These are phyloP conservation scores for Tragelaphus eurycerus DNA, from an alignment of 2,797 vertebrate genomes.

Conservation along the genomic window DNA sequence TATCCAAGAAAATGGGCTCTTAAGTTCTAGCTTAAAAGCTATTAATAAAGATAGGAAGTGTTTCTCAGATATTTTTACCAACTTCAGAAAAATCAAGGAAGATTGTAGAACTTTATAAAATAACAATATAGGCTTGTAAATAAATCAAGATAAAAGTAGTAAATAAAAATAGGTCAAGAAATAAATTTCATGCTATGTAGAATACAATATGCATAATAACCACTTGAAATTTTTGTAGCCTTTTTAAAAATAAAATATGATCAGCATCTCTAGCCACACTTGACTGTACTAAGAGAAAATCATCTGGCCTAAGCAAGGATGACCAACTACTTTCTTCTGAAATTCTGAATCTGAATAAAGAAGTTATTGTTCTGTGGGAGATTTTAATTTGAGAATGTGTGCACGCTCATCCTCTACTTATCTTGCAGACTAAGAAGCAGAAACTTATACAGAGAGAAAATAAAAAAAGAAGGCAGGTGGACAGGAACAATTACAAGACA, in stretches of 20 bases:
- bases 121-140: neutral
- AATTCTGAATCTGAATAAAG: conserved; percentile 14
- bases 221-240: neutral
- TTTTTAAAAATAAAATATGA: neutral
- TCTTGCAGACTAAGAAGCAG: neutral
- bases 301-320: neutral
- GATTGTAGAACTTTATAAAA: neutral
- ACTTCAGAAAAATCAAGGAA: neutral
- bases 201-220: neutral
- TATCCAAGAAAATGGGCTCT: neutral
- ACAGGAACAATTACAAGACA: neutral
- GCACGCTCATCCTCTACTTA: neutral
- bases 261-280: neutral
- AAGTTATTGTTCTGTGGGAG: neutral
- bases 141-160: neutral
- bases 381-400: neutral
- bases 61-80: neutral
- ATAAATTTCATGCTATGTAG: neutral
- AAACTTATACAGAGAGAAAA: neutral
- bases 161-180: neutral
- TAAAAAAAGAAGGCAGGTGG: neutral
- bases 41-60: neutral
- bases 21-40: neutral
- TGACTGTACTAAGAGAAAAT: neutral
- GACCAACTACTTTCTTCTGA: neutral